Evolutionary conservation across 2,113 vertebrate species (phyloP).

Genomic region (human (Homo sapiens)): DNA sequence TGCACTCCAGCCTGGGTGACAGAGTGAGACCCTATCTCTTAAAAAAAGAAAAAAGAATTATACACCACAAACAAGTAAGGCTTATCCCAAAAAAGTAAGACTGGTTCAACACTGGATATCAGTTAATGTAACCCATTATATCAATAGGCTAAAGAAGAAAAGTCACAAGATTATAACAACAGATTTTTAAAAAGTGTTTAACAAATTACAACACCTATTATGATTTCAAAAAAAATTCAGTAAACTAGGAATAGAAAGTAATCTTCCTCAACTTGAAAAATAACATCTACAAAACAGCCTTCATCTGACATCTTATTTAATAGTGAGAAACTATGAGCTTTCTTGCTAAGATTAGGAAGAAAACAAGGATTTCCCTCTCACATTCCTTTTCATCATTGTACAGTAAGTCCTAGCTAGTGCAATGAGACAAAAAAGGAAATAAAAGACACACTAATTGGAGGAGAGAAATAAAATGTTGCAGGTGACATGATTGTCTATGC

Average conservation of each 20-base stretch:
- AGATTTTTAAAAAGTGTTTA: background rate
- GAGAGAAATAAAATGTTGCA: background rate
- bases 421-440: background rate
- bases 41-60: background rate
- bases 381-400: background rate
- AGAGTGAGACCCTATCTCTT: too few relatives aligned
- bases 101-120: background rate
- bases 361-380: background rate
- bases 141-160: background rate
- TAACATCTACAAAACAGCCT: background rate
- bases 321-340: background rate
- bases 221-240: background rate
- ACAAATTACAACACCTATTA: background rate
- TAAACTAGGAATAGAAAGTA: background rate
- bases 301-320: background rate
- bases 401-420: background rate
- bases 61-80: background rate
- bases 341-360: background rate
- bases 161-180: background rate
- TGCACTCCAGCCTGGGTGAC: too few relatives aligned
- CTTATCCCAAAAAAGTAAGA: background rate
- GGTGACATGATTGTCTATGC: background rate
- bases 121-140: background rate
- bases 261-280: background rate
- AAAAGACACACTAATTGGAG: background rate